Conservation (phyloP, 2,888 invertebrate genomes). For the Zaprionus obscuricornis region DNA sequence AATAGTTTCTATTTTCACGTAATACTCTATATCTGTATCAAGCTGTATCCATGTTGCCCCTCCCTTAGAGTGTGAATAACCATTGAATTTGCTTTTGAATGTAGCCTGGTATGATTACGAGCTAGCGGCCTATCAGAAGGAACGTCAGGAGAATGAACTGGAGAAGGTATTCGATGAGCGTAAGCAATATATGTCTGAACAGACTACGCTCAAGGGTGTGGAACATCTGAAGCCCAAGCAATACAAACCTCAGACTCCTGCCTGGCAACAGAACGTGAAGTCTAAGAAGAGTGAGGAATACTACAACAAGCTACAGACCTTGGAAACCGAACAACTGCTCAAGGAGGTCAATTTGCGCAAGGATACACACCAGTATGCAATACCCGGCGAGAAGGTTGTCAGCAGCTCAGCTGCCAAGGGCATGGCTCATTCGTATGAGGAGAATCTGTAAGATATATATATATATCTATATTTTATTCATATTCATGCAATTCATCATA, state of each 20-base stretch:
- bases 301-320: constrained; percentile 90
- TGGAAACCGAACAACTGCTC: constrained; percentile 93
- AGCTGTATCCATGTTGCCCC: constrained; percentile 1
- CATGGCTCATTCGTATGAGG: constrained; percentile 94
- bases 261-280: constrained; percentile 93
- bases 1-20: constrained; percentile 14
- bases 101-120: constrained; percentile 97
- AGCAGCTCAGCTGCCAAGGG: constrained; percentile 91
- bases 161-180: constrained; percentile 95
- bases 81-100: constrained; percentile 50
- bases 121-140: constrained; percentile 92
- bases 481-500: background rate
- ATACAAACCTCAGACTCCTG: constrained; percentile 89
- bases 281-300: constrained; percentile 93
- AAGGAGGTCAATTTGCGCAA: constrained; percentile 92
- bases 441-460: constrained; percentile 91
- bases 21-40: constrained; percentile 19
- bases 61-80: constrained; percentile 18
- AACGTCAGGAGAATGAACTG: constrained; percentile 91
- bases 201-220: constrained; percentile 85
- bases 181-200: constrained; percentile 88
- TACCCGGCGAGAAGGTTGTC: constrained; percentile 92
- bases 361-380: constrained; percentile 91
- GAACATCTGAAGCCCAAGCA: constrained; percentile 87
- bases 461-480: accelerated